Evolutionary conservation across 2,888 invertebrate species (phyloP), one percentile per base, ranked within the genome.

Genomic region (Trichogramma evanescens): DNA sequence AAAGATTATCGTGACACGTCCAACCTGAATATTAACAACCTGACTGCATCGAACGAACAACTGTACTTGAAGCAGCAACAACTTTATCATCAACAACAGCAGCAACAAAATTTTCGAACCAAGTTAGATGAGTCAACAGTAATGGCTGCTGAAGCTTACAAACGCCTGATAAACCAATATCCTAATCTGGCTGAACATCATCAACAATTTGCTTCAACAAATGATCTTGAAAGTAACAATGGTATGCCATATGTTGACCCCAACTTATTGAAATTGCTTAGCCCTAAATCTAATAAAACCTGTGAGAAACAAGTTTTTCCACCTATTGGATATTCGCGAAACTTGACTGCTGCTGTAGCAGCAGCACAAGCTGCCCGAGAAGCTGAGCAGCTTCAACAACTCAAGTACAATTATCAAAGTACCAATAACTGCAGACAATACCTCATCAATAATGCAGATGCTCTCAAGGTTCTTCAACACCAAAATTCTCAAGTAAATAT

Each of bases 241-340:
- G 50, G 41, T 2, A 49, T 61, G 43, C 10, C 50, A n/a, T 50
- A 57, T 4, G 41, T 48, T n/a, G 58, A 61, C 72, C 70, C 72
- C 43, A 72, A 70, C 54, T 60, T 73, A 9, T 59, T 74, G 5
- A 77, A 75, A 55, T 66, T 70, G 48, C 65, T 68, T 9, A 75
- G 72, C 61, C 70, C 74, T 1, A 72, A 72, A 56, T 7, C n/a
- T n/a, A 59, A n/a, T 39, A 67, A 66, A 58, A 44, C 63, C 1
- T 58, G 62, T 6, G 68, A 68, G 46, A 67, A 67, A 45, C 64
- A 67, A 54, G 68, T 68, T 4, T 75, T 72, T 54, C 74, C 73
- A 4, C 71, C 74, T 0, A 72, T 73, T 26, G 71, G 71, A n/a
- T 75, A 76, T 59, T 72, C 75, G 10, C 71, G 71, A 42, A 73